Percentiles rank a stretch among this genome's conserved stretches.
These are phyloP conservation scores for Vanessa atalanta DNA, from an alignment of 1,140 invertebrate genomes.

Conservation along the genomic window DNA sequence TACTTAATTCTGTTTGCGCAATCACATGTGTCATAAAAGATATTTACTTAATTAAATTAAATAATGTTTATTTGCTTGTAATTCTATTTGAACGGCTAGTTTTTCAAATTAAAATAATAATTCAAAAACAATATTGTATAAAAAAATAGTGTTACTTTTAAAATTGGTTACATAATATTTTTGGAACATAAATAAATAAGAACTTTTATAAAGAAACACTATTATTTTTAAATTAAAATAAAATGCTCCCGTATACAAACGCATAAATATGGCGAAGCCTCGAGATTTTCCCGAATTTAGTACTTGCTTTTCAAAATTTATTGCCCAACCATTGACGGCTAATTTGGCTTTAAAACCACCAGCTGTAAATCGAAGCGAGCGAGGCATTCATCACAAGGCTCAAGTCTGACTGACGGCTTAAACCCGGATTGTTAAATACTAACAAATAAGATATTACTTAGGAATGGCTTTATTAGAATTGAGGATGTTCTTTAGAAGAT, in stretches of 20 bases:
- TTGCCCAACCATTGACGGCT: slow-evolving; percentile 40
- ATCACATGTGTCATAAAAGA: too few species aligned
- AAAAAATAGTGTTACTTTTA: too few species aligned
- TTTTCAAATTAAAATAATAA: too few species aligned
- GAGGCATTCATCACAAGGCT: slow-evolving; percentile 38
- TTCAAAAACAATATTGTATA: too few species aligned
- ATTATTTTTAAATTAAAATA: not conserved
- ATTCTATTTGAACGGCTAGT: too few species aligned
- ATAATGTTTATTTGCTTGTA: too few species aligned
- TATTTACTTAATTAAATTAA: too few species aligned
- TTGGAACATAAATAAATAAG: not conserved
- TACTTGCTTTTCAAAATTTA: slow-evolving; percentile 45
- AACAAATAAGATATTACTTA: slow-evolving; percentile 1
- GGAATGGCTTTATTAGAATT: not conserved
- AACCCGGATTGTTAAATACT: not conserved
- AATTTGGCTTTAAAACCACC: slow-evolving; percentile 44
- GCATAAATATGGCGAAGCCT: slow-evolving; percentile 15
- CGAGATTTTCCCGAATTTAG: slow-evolving; percentile 25
- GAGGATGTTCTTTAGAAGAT: too few species aligned
- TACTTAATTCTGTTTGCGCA: too few species aligned
- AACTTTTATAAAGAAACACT: not conserved
- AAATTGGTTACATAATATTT: too few species aligned
- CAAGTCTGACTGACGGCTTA: slow-evolving; percentile 12
- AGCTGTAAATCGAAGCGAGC: slow-evolving; percentile 41
- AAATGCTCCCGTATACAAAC: not conserved